Evolutionary conservation across 2,797 vertebrate species (phyloP).

Genomic region (Podarcis siculus): DNA sequence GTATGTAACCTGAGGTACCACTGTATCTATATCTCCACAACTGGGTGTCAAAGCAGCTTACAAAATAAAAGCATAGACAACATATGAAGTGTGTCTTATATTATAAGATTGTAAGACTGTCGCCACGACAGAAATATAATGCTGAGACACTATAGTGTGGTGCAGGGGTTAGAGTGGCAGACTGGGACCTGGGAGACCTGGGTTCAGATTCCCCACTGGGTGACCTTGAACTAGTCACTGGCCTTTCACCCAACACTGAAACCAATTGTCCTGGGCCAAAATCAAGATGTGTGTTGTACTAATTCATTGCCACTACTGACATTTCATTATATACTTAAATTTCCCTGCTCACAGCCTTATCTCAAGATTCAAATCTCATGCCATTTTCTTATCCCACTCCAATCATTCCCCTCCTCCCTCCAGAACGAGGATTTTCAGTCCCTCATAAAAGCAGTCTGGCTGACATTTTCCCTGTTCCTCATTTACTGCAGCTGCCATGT

Average conservation of each 20-base stretch:
- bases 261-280: background rate
- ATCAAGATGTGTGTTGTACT: background rate
- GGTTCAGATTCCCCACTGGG: no score
- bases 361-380: slow-evolving; percentile 63
- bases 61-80: no score
- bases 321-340: slow-evolving; percentile 16
- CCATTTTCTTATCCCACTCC: slow-evolving; percentile 49
- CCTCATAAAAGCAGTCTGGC: background rate
- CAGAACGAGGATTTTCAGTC: background rate
- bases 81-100: no score
- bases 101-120: no score
- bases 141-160: no score
- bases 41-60: no score
- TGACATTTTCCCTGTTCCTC: slow-evolving; percentile 8
- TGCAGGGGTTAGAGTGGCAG: no score
- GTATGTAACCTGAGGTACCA: no score
- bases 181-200: no score
- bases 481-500: background rate
- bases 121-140: no score
- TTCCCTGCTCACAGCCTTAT: slow-evolving; percentile 61
- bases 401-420: background rate
- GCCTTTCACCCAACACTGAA: no score
- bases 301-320: background rate
- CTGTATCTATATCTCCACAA: no score
- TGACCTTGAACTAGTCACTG: background rate